A percentile compares a stretch with the other conserved stretches of the same genome.
Conservation (phyloP, 1,140 invertebrate genomes). For the Drosophila truncata region DNA sequence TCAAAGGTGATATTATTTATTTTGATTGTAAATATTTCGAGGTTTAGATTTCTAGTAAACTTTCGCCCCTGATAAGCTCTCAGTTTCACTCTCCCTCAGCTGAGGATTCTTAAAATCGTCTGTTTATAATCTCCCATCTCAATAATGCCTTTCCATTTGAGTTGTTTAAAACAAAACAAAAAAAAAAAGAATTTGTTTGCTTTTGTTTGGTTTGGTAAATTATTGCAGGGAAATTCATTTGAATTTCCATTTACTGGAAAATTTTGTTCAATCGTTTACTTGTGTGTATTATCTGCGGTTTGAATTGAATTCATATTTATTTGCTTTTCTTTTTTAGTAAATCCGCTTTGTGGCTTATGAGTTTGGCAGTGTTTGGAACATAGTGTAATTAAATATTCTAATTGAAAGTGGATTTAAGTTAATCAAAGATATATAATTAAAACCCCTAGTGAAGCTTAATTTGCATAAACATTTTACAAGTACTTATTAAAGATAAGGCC, state of each 20-base stretch:
- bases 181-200: conserved; percentile 27
- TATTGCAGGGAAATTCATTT: conserved; percentile 20
- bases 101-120: neutral
- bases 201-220: conserved; percentile 42
- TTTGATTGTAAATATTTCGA: neutral
- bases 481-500: no score
- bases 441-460: neutral
- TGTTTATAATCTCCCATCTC: conserved; percentile 35
- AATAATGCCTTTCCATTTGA: conserved; percentile 13
- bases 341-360: conserved; percentile 13
- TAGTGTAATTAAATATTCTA: no score
- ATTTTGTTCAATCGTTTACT: conserved; percentile 17
- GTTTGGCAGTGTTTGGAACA: neutral
- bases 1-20: neutral
- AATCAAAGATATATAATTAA: neutral
- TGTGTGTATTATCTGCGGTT: conserved; percentile 10
- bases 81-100: neutral
- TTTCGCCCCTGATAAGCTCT: conserved; percentile 23
- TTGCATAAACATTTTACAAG: no score
- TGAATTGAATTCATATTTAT: conserved; percentile 9
- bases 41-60: neutral
- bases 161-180: conserved; percentile 39
- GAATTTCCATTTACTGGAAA: conserved; percentile 43
- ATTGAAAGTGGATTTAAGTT: neutral
- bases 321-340: neutral